Base-by-base conservation (phyloP, 2,888 invertebrate genomes). In the Drosophila acutilabella region DNA sequence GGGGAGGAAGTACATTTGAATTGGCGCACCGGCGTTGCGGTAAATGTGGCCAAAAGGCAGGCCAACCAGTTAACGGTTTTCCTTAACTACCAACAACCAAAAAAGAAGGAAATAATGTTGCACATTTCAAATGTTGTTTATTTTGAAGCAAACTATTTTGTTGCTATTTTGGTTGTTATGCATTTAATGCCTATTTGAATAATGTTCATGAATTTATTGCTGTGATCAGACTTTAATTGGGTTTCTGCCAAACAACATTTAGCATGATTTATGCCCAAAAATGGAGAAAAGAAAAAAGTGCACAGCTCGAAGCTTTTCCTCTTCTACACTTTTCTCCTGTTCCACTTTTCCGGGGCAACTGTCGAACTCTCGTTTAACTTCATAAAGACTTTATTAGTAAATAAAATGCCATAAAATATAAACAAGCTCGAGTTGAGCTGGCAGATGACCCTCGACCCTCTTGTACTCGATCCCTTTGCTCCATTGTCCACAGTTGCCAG, bases 351-450 rank as follows among this genome's bases (percentile, higher is more conserved):
- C 26, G n/a, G 33, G 20, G 33, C 30, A 30, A 30, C 30, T 67
- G 74, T 67, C 61, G 52, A 67, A 47, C 79, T 71, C 58, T 59
- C 60, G 76, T 44, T 54, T 42, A 74, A 74, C 78, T 84, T 77
- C 60, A 83, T 77, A 71, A 87, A 78, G 78, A 84, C 87, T 87
- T 84, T 81, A 81, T 81, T 81, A 87, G 88, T 80, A 84, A 81
- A 81, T 74, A 84, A 81, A 81, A 77, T 87, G 68, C 69, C 66
- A 65, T 71, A 48, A 78, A 80, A 81, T 67, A 52, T 67, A 77
- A 80, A 71, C 65, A 77, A 67, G 60, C 44, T 23, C 16, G 38
- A 42, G 38, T 42, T 10, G 40, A 44, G 44, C 26, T 42, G 20
- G 36, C 50, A 16, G 13, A 16, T 18, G 30, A 8, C 45, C 42